Base-by-base conservation (phyloP, 1,140 invertebrate species). In the Phymorhynchus buccinoides region DNA sequence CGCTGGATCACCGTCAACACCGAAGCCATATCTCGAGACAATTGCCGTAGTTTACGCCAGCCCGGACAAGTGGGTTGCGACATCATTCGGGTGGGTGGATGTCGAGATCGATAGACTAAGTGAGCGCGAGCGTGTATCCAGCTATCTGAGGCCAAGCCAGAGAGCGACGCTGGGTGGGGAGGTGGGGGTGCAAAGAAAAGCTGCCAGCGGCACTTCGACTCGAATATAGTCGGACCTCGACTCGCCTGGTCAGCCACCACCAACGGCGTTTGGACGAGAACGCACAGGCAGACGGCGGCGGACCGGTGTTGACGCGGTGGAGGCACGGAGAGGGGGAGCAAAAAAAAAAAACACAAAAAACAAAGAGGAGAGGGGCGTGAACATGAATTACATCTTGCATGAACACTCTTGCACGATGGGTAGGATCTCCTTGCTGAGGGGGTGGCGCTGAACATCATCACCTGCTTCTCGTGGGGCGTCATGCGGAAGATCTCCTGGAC, bases 391-490 rank as follows among this genome's bases (percentile, higher is more conserved):
- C 98, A 96, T 99, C 98, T 93, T 99, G 99, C 99, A 99, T 99
- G 94, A 99, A 99, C 94, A n/a, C 99, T 99, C 88, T 96, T 99
- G 96, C 99, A 99, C n/a, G 92, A 99, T 97, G 86, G 98, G 98
- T 88, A 99, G 96, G 93, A 99, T 98, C 89, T 99, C 99, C 95
- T 99, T 99, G 94, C 97, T 98, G 89, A 99, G 95, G n/a, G n/a
- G 52, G 99, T 99, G 86, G 99, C 99, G 93, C 97, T 99, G 95
- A 99, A 99, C 99, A 99, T 99, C 98, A 99, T 99, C 32, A 99
- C 99, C 97, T 99, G 99, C 94, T 99, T 99, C 92, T 98, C 97
- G 92, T 99, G 93, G 73, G 99, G 99, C 41, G 99, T 99, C 94
- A 96, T 97, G 90, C 98, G 96, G 95, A 99, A 99, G 92, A 99